phyloP scores from a whole-genome alignment of 1,140 invertebrate genomes.

The Wiebesia pumilae region DNA sequence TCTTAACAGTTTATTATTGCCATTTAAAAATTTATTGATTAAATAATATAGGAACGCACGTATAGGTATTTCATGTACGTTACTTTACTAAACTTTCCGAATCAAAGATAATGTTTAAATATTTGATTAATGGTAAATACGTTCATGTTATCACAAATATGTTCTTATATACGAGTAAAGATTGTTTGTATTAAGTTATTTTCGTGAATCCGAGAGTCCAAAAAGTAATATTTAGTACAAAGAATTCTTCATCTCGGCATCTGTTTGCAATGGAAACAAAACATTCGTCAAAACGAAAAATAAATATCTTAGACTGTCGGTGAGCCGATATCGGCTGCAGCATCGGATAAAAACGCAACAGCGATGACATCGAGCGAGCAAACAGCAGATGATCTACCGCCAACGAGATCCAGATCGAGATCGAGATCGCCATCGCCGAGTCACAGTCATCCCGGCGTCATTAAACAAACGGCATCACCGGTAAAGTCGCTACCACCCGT shows the following conservation, averaged over 20 bases:
- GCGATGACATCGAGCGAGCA: background rate
- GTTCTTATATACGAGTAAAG: too few species aligned
- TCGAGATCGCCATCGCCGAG: constrained; percentile 64
- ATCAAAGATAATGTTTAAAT: too few species aligned
- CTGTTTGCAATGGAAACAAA: too few species aligned
- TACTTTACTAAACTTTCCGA: too few species aligned
- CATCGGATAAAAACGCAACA: background rate
- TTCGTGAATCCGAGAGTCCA: too few species aligned
- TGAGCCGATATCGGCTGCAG: background rate
- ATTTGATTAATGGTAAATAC: too few species aligned
- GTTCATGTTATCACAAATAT: too few species aligned
- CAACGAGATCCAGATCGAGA: background rate
- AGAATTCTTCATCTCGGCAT: background rate
- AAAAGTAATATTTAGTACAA: background rate
- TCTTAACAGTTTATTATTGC: too few species aligned
- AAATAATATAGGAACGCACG: too few species aligned
- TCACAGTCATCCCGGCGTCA: constrained; percentile 26
- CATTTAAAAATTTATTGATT: too few species aligned
- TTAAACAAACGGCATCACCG: constrained; percentile 69
- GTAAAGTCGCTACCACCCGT: constrained; percentile 70
- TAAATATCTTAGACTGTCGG: constrained; percentile 20
- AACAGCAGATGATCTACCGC: constrained; percentile 24
- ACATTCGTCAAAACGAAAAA: background rate
- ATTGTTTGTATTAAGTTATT: too few species aligned
- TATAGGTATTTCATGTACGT: too few species aligned